Evolutionary conservation across 2,888 invertebrate species (phyloP).

Genomic region (Pyrochroa serraticornis): DNA sequence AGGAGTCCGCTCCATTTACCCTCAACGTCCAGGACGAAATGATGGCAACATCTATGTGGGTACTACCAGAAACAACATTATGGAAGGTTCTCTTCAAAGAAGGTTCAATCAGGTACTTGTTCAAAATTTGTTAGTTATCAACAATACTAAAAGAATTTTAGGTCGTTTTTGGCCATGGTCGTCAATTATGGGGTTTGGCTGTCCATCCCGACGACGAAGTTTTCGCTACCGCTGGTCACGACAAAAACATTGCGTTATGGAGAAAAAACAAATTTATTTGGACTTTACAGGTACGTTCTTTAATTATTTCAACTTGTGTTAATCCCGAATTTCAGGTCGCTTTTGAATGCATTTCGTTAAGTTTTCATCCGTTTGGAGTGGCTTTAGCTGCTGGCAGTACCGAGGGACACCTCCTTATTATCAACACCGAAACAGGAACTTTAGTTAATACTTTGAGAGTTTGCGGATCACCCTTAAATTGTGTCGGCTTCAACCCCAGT

Average conservation of each 20-base stretch:
- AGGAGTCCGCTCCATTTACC: constrained; percentile 88
- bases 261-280: constrained; percentile 86
- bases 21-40: constrained; percentile 84
- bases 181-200: constrained; percentile 85
- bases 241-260: constrained; percentile 90
- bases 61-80: constrained; percentile 85
- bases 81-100: constrained; percentile 88
- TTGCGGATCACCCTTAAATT: constrained; percentile 85
- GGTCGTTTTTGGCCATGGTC: constrained; percentile 87
- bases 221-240: constrained; percentile 90
- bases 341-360: constrained; percentile 86
- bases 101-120: constrained; percentile 76
- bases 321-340: constrained; percentile 64
- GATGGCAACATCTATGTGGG: constrained; percentile 92
- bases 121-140: background rate
- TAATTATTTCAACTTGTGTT: background rate
- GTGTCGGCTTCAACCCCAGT: constrained; percentile 89
- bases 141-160: constrained; percentile 48
- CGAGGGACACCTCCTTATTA: constrained; percentile 84
- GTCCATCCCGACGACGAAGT: constrained; percentile 91
- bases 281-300: constrained; percentile 73
- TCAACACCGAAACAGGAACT: constrained; percentile 86
- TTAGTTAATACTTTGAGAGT: constrained; percentile 85
- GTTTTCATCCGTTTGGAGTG: constrained; percentile 87
- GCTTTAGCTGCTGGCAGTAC: constrained; percentile 88